Conservation (phyloP, 2,888 invertebrate species). For the Agrilus cyanescens region DNA sequence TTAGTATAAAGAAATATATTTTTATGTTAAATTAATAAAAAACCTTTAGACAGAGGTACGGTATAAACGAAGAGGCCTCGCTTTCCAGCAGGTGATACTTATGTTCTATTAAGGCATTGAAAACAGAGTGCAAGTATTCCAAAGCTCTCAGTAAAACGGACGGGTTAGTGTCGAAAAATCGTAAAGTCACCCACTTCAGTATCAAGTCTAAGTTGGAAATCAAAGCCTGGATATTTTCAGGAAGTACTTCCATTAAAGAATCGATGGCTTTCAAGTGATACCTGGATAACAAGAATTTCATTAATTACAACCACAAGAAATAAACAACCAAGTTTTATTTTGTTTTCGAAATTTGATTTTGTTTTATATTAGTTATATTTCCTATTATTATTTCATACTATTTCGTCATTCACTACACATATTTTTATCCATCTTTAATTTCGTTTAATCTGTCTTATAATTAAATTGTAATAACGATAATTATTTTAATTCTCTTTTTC, state of each 20-base stretch:
- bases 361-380: too few species aligned
- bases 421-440: too few species aligned
- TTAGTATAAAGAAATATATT: neutral
- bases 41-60: conserved; percentile 87
- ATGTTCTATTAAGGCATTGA: conserved; percentile 64
- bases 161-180: conserved; percentile 98
- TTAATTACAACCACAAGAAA: neutral
- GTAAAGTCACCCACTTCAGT: conserved; percentile 89
- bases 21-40: neutral
- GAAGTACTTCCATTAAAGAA: conserved; percentile 70
- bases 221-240: conserved; percentile 65
- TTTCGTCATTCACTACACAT: too few species aligned
- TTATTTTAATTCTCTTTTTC: neutral
- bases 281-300: conserved; percentile 38
- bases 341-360: too few species aligned
- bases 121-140: conserved; percentile 78
- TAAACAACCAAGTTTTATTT: neutral
- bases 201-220: conserved; percentile 88
- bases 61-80: conserved; percentile 88
- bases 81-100: conserved; percentile 81
- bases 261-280: conserved; percentile 94
- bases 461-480: neutral
- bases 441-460: too few species aligned
- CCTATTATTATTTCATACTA: too few species aligned
- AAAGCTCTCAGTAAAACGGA: conserved; percentile 91